A percentile compares a stretch with the other conserved stretches of the same genome.
Evolutionary conservation across 2,888 invertebrate genomes (phyloP).

Genomic region (Euzetes globulus): DNA sequence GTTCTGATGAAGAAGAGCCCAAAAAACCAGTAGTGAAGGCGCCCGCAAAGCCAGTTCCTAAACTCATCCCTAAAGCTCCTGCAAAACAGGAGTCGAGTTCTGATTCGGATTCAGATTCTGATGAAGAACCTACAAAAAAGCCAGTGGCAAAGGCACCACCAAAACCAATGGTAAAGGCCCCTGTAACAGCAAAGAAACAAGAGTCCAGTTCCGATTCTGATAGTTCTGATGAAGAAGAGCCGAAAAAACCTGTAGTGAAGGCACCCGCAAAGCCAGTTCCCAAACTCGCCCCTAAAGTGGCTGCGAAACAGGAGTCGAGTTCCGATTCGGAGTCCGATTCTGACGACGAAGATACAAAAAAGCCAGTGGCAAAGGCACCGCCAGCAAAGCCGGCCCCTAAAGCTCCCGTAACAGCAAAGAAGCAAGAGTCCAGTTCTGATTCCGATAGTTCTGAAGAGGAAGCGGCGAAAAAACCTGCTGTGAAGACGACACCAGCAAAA

Average conservation of each 20-base stretch:
- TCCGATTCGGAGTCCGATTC: constrained; percentile 46
- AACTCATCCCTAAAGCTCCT: too few relatives aligned
- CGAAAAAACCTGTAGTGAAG: background rate
- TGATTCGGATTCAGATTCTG: constrained; percentile 20
- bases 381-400: constrained; percentile 20
- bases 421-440: background rate
- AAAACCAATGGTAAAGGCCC: too few relatives aligned
- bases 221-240: background rate
- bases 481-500: constrained; percentile 34
- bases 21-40: background rate
- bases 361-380: background rate
- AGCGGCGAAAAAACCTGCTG: constrained; percentile 37
- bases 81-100: background rate
- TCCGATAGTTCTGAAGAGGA: constrained; percentile 42
- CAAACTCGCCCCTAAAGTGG: constrained; percentile 23
- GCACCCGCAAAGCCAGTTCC: background rate
- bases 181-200: background rate
- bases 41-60: too few relatives aligned
- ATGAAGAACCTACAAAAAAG: background rate
- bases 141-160: background rate
- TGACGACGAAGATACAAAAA: constrained; percentile 43
- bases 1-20: background rate
- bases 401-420: constrained; percentile 3
- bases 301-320: constrained; percentile 39
- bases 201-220: background rate